Percentiles rank a stretch among this genome's conserved stretches.
Evolutionary conservation across 1,140 invertebrate genomes (phyloP).

Genomic region (Tenebrio molitor): DNA sequence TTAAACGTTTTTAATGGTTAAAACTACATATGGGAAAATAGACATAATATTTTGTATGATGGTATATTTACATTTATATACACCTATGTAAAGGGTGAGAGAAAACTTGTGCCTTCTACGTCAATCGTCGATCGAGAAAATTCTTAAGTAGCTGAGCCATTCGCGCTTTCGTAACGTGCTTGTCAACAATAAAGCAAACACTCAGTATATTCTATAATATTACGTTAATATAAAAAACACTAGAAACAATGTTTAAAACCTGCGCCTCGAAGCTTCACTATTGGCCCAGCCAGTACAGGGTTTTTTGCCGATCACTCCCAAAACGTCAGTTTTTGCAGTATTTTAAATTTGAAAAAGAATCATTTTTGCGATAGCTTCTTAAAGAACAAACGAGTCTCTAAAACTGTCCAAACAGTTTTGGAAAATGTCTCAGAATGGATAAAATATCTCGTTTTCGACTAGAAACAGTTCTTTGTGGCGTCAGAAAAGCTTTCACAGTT

Average conservation of each 20-base stretch:
- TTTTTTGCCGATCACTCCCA: too few species aligned
- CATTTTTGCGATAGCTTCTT: too few species aligned
- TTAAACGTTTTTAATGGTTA: slow-evolving; percentile 43
- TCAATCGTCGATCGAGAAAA: neutral
- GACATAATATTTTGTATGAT: slow-evolving; percentile 48
- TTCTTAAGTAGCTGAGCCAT: slow-evolving; percentile 2
- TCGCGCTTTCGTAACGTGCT: neutral
- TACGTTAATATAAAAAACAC: slow-evolving; percentile 31
- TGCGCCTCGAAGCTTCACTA: neutral
- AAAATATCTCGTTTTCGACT: too few species aligned
- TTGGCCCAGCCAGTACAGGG: too few species aligned
- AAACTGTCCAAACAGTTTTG: too few species aligned
- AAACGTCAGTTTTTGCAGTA: too few species aligned
- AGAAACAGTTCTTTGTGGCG: too few species aligned
- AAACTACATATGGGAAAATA: slow-evolving; percentile 53
- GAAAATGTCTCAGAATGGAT: too few species aligned
- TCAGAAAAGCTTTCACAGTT: too few species aligned
- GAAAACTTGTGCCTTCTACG: slow-evolving; percentile 4
- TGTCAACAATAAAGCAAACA: slow-evolving; percentile 17
- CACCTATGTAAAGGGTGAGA: slow-evolving; percentile 41
- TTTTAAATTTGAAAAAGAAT: too few species aligned
- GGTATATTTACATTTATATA: slow-evolving; percentile 52
- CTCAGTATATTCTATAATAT: slow-evolving; percentile 16
- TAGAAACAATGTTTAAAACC: slow-evolving; percentile 16
- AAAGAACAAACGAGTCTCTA: too few species aligned